Percentiles rank a stretch among this genome's conserved stretches.
Evolutionary conservation across 2,888 invertebrate genomes (phyloP).

Genomic region (Chrysopilus asiliformis): DNA sequence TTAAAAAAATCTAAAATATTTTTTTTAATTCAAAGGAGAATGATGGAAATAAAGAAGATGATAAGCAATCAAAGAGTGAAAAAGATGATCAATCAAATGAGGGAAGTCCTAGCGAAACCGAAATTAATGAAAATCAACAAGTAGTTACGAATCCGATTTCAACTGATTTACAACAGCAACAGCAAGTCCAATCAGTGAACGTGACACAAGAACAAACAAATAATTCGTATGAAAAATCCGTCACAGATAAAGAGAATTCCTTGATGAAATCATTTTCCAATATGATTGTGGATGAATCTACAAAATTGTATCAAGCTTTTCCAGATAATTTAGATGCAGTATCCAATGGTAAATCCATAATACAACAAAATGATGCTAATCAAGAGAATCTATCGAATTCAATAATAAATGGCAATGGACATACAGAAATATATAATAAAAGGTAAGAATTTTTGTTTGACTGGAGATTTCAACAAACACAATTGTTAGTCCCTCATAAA

Average conservation of each 20-base stretch:
- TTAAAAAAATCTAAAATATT: neutral
- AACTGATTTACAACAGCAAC: too few relatives aligned
- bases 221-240: slow-evolving; percentile 30
- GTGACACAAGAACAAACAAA: slow-evolving; percentile 7
- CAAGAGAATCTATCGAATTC: slow-evolving; percentile 14
- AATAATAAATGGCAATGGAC: slow-evolving; percentile 35
- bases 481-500: too few relatives aligned
- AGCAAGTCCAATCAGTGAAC: too few relatives aligned
- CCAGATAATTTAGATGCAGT: slow-evolving; percentile 24
- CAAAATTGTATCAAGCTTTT: slow-evolving; percentile 27
- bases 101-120: slow-evolving; percentile 3
- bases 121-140: slow-evolving; percentile 5
- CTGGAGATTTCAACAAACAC: too few relatives aligned
- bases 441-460: too few relatives aligned
- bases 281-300: slow-evolving; percentile 31
- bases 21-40: slow-evolving; percentile 6
- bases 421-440: slow-evolving; percentile 35
- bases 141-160: too few relatives aligned
- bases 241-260: slow-evolving; percentile 34
- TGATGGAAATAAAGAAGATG: slow-evolving; percentile 11
- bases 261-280: slow-evolving; percentile 33
- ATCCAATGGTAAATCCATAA: slow-evolving; percentile 27
- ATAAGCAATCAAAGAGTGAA: slow-evolving; percentile 8
- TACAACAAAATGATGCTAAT: slow-evolving; percentile 12
- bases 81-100: slow-evolving; percentile 6